A percentile compares a stretch with the other conserved stretches of the same genome.
Conservation (phyloP, 1,140 invertebrate species). For the Nixonia krombeini region DNA sequence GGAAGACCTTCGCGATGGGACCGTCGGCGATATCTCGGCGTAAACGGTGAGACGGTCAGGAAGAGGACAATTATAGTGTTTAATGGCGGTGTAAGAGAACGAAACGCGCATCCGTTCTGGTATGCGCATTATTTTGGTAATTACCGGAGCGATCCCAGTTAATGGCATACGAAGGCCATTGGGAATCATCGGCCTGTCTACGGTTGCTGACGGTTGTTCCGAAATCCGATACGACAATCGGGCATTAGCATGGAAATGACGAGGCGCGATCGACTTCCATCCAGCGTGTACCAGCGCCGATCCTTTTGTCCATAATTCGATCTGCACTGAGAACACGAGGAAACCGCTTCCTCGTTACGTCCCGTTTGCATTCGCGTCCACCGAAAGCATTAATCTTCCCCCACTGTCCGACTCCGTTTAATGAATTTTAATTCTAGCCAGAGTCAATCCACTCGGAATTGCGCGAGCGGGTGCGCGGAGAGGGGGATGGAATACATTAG, state of each 20-base stretch:
- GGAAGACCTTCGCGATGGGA: constrained; percentile 15
- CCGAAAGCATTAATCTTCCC: constrained; percentile 1
- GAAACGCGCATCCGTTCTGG: constrained; percentile 59
- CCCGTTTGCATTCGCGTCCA: neutral
- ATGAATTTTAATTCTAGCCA: constrained; percentile 5
- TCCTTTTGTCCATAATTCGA: too few species aligned
- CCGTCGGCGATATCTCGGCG: constrained; percentile 24
- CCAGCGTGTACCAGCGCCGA: too few species aligned
- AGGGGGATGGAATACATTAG: constrained; percentile 9
- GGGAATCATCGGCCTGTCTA: neutral
- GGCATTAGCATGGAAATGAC: too few species aligned
- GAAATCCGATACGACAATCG: too few species aligned
- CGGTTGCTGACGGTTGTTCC: neutral
- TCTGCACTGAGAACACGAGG: too few species aligned
- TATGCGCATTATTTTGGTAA: constrained; percentile 58
- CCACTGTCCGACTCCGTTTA: constrained; percentile 1
- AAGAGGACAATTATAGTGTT: constrained; percentile 63
- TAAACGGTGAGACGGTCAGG: constrained; percentile 53
- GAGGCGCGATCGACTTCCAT: too few species aligned
- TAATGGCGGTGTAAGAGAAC: constrained; percentile 58
- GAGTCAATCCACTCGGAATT: neutral
- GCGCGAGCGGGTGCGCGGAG: too few species aligned
- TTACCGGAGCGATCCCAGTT: constrained; percentile 44
- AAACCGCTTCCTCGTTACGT: too few species aligned
- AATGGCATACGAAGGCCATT: neutral